A percentile compares a stretch with the other conserved stretches of the same genome.
phyloP scores from a whole-genome alignment of 2,797 vertebrate genomes.

The Pangasius sanitwongsei region DNA sequence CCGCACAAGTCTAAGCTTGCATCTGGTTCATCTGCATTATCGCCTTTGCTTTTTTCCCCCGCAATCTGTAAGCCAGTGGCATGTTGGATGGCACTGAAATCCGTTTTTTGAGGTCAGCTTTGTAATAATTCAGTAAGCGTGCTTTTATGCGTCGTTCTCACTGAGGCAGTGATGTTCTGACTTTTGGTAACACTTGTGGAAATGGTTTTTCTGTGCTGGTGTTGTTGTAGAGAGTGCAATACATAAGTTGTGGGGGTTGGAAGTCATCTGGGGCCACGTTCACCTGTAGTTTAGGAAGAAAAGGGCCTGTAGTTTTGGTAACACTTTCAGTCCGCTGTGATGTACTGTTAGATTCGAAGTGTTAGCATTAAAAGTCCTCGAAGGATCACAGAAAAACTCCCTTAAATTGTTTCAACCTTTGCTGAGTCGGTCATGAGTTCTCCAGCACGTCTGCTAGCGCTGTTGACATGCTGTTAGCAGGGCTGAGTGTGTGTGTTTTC shows the following conservation, averaged over 20 bases:
- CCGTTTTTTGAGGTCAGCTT: not conserved
- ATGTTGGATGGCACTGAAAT: constrained; percentile 3
- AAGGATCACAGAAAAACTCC: not conserved
- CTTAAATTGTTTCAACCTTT: not conserved
- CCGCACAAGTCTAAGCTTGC: constrained; percentile 25
- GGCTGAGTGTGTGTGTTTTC: not conserved
- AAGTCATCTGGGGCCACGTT: not conserved
- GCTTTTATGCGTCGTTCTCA: not conserved
- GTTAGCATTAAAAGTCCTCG: not conserved
- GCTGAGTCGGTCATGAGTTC: not conserved
- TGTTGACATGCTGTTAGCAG: not conserved
- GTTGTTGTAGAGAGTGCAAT: not conserved
- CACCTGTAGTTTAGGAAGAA: not conserved
- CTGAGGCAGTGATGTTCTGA: not conserved
- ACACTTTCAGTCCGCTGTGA: not conserved
- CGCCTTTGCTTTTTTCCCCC: not conserved
- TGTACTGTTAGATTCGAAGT: not conserved
- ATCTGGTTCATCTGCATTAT: constrained; percentile 29
- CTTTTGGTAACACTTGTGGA: not conserved
- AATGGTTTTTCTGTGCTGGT: not conserved
- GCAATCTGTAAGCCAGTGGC: not conserved
- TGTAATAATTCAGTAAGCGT: not conserved
- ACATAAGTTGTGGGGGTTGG: not conserved
- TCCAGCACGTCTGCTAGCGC: not conserved
- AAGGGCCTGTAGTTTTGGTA: constrained; percentile 8